A percentile compares a stretch with the other conserved stretches of the same genome.
Conservation (phyloP, 2,888 invertebrate genomes). For the Lepidonotus clava region DNA sequence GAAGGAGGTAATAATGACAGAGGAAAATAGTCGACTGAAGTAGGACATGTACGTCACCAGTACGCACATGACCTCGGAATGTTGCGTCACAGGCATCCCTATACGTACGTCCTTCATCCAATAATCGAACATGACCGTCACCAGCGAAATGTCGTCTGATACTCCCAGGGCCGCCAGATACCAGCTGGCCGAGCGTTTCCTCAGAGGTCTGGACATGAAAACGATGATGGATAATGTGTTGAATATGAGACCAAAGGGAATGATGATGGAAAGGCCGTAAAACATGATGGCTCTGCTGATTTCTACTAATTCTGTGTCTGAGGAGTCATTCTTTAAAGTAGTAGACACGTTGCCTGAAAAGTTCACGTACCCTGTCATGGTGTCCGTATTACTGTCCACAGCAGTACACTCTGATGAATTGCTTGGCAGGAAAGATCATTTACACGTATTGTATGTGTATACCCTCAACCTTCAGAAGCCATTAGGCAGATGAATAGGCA, state of each 20-base stretch:
- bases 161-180: constrained; percentile 60
- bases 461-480: too few species aligned
- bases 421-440: neutral
- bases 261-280: constrained; percentile 58
- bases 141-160: constrained; percentile 59
- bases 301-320: neutral
- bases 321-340: neutral
- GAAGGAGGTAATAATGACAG: constrained; percentile 60
- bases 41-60: constrained; percentile 59
- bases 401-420: neutral
- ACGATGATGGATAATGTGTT: constrained; percentile 58
- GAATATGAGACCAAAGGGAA: constrained; percentile 58
- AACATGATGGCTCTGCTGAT: constrained; percentile 59
- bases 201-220: constrained; percentile 54
- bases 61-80: constrained; percentile 47
- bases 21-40: constrained; percentile 57
- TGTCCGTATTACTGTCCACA: neutral
- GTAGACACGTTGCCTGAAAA: neutral
- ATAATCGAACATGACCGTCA: constrained; percentile 58
- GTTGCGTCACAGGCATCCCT: constrained; percentile 51
- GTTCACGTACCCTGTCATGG: neutral
- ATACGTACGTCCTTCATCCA: constrained; percentile 59
- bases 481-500: too few species aligned
- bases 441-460: too few species aligned
- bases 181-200: constrained; percentile 58